Conservation (phyloP, 2,113 vertebrate species). For the Takifugu flavidus region DNA sequence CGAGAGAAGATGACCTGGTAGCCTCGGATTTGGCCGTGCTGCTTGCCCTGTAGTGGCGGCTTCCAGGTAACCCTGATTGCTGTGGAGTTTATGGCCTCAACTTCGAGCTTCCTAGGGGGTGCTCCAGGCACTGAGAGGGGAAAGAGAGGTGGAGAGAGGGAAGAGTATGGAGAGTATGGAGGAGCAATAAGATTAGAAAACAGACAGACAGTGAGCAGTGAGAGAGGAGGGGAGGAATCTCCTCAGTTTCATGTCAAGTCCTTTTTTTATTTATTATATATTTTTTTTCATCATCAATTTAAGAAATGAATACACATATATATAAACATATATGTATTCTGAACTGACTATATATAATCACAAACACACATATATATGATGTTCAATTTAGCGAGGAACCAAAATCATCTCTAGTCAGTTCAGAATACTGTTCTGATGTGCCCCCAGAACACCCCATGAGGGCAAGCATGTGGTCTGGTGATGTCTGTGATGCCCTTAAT, state of each 20-base stretch:
- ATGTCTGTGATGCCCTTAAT: slow-evolving; percentile 52
- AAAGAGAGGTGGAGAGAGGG: slow-evolving; percentile 1
- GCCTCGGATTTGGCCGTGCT: slow-evolving; percentile 94
- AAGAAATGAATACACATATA: no score
- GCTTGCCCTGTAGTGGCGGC: slow-evolving; percentile 88
- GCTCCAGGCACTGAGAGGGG: slow-evolving; percentile 88
- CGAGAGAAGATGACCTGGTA: slow-evolving; percentile 96
- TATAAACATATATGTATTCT: no score
- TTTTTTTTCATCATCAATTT: neutral
- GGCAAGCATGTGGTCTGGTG: slow-evolving; percentile 40
- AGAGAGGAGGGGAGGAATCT: slow-evolving; percentile 12
- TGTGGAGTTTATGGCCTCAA: slow-evolving; percentile 92
- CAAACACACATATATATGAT: neutral
- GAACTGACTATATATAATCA: no score
- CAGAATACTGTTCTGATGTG: slow-evolving; percentile 3
- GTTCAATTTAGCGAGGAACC: slow-evolving; percentile 23
- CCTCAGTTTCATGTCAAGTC: no score
- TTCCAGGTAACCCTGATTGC: slow-evolving; percentile 94
- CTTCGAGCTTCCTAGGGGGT: slow-evolving; percentile 92
- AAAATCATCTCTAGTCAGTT: slow-evolving; percentile 16
- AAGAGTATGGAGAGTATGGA: slow-evolving; percentile 4
- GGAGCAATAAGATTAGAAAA: slow-evolving; percentile 1
- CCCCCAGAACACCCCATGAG: slow-evolving; percentile 24
- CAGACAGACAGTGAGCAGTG: neutral
- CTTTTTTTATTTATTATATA: slow-evolving; percentile 19